Percentiles rank a stretch among this genome's conserved stretches.
Evolutionary conservation across 2,888 invertebrate species (phyloP).

Genomic region (Drosophila mimica): DNA sequence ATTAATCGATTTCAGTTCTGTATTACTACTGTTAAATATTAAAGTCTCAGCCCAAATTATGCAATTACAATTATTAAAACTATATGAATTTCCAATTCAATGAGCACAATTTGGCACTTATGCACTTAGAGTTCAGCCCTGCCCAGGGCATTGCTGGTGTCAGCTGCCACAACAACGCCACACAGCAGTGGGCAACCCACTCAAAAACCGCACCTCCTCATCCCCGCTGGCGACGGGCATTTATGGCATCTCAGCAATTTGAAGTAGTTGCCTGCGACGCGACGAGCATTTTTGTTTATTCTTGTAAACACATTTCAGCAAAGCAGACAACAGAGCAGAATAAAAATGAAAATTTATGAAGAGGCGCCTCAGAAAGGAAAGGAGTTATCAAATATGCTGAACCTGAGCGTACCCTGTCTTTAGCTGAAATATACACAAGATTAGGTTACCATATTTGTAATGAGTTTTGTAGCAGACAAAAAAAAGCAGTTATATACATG

Average conservation of each 20-base stretch:
- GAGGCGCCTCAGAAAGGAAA: not conserved
- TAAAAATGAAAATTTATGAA: constrained; percentile 28
- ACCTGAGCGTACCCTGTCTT: constrained; percentile 10
- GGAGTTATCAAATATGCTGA: not conserved
- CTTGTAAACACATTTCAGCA: constrained; percentile 66
- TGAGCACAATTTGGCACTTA: constrained; percentile 61
- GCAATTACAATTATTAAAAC: constrained; percentile 22
- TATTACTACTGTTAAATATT: too few species aligned
- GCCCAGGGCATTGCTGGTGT: constrained; percentile 11
- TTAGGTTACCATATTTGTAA: not conserved
- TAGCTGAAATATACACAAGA: not conserved
- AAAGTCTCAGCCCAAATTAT: not conserved
- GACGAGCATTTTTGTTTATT: constrained; percentile 54
- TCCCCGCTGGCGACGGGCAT: constrained; percentile 22
- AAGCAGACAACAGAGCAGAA: constrained; percentile 43
- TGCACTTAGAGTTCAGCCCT: constrained; percentile 50
- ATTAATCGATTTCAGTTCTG: not conserved
- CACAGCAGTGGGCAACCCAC: constrained; percentile 26
- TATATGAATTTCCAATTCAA: constrained; percentile 36
- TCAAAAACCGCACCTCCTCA: constrained; percentile 8
- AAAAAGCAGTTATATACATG: too few species aligned
- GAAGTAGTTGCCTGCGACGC: constrained; percentile 66
- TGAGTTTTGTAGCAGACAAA: not conserved
- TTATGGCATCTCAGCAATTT: constrained; percentile 75
- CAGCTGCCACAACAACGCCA: constrained; percentile 35